Evolutionary conservation across 2,113 vertebrate species (phyloP), one percentile per base, ranked within the genome.

Genomic region (Coptodon rendalli): DNA sequence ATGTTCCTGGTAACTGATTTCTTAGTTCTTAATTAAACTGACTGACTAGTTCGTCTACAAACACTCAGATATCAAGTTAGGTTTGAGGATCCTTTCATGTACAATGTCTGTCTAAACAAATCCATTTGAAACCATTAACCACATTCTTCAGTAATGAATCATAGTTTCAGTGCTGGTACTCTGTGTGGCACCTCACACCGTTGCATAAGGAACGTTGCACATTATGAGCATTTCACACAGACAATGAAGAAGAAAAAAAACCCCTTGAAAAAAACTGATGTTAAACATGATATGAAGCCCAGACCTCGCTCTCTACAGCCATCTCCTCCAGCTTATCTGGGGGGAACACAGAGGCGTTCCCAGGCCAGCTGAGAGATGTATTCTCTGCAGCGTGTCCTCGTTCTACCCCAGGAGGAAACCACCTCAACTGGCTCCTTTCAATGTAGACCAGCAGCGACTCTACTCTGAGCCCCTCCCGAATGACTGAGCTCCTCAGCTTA

Each of bases 181-280:
- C 11, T 71, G 12, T 43, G 36, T 0, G 7, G 66, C 36, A 43
- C n/a, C 11, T 43, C 36, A 40, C 7, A 43, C 5, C 13, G n/a
- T 24, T 24, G 36, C 66, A 71, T 43, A 13, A 71, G n/a, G 66
- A 43, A 71, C 7, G 7, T 14, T 71, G 63, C 63, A 71, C 19
- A 5, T 68, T 68, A 2, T 68, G 61, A 66, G 38, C 19, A 24
- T 40, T 68, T 40, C 36, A 71, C n/a, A 24, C n/a, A 16, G 38
- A 43, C 0, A 1, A 40, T 3, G 63, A 68, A 22, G 11, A 40
- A n/a, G 6, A n/a, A 38, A 0, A 0, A 36, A 38, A 36, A 63
- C 2, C 0, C 2, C 5, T 38, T 38, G 29, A 3, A 36, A 36
- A 12, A 43, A 43, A 22, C 5, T 9, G n/a, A 24, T 40, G 1